Evolutionary conservation across 1,140 invertebrate species (phyloP), one percentile per base, ranked within the genome.

Genomic region (Drosophila triauraria): DNA sequence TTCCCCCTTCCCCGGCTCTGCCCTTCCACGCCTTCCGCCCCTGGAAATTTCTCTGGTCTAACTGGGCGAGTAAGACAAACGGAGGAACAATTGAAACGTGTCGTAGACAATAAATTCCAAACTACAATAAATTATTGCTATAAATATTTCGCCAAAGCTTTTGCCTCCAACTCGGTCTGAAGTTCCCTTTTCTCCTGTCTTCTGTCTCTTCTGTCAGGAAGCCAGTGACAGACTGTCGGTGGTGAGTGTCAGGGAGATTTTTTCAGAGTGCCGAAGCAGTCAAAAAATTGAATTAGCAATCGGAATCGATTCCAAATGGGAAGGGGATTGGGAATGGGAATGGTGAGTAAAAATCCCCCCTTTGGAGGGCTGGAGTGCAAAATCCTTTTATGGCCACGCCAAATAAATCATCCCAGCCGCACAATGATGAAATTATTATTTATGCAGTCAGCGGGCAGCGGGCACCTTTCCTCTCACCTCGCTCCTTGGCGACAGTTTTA

Each of bases 351-450:
- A 75, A 75, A 58, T 56, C 40, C 25, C 20, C 2, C 15, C 5
- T 12, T 63, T 13, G 57, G 7, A 65, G 42, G 54, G 54, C 35
- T 44, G 57, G 30, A 5, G 35, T 40, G 35, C 35, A 40, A 76
- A 72, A 85, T 90, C 85, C 85, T 90, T 90, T 82, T 90, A 90
- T 75, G 82, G 85, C 50, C 74, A 53, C 10, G 53, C 69, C 48
- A 90, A 91, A 92, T 92, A 92, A 92, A 92, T 92, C 91, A 92
- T 86, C 67, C 53, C 58, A 60, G 72, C 56, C 56, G 75, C 80
- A 90, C 91, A 92, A 92, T 92, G 91, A 92, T 92, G 91, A 92
- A 92, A 92, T 92, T 92, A 92, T 92, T 92, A 92, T 92, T 92
- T 92, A 92, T 92, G 91, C 79, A 92, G 76, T 78, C 59, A 57